Conservation (phyloP, 2,797 vertebrate species). For the Mormyrops attenuatus region DNA sequence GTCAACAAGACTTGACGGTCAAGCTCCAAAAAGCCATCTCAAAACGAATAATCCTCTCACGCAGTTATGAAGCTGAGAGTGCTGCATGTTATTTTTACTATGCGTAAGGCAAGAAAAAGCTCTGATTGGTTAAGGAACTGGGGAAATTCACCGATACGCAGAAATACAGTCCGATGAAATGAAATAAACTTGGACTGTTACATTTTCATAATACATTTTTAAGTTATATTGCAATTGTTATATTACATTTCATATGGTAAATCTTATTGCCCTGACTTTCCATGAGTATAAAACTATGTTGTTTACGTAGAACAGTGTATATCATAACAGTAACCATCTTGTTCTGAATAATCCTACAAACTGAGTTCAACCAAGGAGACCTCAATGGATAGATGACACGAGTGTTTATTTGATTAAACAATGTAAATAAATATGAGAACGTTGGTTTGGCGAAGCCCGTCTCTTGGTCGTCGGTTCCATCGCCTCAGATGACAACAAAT, state of each 20-base stretch:
- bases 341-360: neutral
- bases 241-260: neutral
- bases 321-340: neutral
- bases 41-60: neutral
- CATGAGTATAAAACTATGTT: neutral
- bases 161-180: neutral
- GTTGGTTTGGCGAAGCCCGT: no score
- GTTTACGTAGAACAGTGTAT: neutral
- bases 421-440: no score
- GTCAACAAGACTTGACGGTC: neutral
- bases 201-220: neutral
- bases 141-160: neutral
- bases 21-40: neutral
- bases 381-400: no score
- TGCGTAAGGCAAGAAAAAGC: neutral
- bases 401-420: no score
- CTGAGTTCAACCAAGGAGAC: neutral
- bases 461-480: no score
- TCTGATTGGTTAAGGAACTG: neutral
- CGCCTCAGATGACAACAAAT: no score
- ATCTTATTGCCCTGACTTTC: neutral
- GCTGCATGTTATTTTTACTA: neutral
- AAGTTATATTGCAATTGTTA: neutral
- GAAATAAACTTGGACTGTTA: neutral
- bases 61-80: neutral